Evolutionary conservation across 1,140 invertebrate genomes (phyloP).

Genomic region (Musca vetustissima): DNA sequence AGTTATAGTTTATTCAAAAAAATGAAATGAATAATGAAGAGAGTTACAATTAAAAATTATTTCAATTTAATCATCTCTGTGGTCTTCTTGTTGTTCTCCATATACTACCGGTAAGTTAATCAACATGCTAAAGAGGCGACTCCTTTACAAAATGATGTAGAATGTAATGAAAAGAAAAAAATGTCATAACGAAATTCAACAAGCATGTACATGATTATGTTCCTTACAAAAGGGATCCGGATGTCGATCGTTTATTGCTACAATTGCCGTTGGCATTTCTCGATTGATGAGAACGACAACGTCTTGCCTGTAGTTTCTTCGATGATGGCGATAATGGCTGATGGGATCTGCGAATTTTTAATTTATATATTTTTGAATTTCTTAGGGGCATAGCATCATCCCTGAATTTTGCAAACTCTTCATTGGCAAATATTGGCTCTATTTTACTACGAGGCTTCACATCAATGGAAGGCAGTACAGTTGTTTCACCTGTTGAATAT

Average conservation of each 20-base stretch:
- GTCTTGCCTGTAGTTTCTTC: not conserved
- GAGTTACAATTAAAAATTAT: not conserved
- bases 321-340: constrained; percentile 4
- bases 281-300: constrained; percentile 42
- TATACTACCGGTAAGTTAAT: constrained; percentile 1
- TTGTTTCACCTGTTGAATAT: too few species aligned
- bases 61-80: not conserved
- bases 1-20: too few species aligned
- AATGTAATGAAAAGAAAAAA: constrained; percentile 18
- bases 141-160: constrained; percentile 32
- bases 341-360: constrained; percentile 43
- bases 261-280: constrained; percentile 44
- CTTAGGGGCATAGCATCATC: not conserved
- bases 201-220: constrained; percentile 31
- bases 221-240: constrained; percentile 48
- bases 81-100: not conserved
- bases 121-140: constrained; percentile 46
- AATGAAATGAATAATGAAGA: not conserved
- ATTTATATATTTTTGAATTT: constrained; percentile 46
- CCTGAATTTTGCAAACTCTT: not conserved
- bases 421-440: not conserved
- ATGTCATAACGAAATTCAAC: constrained; percentile 6
- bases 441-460: not conserved
- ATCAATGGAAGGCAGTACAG: not conserved
- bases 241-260: constrained; percentile 37